These are phyloP conservation scores for Siniperca knerii DNA, from an alignment of 2,113 vertebrate genomes.

Conservation along the genomic window DNA sequence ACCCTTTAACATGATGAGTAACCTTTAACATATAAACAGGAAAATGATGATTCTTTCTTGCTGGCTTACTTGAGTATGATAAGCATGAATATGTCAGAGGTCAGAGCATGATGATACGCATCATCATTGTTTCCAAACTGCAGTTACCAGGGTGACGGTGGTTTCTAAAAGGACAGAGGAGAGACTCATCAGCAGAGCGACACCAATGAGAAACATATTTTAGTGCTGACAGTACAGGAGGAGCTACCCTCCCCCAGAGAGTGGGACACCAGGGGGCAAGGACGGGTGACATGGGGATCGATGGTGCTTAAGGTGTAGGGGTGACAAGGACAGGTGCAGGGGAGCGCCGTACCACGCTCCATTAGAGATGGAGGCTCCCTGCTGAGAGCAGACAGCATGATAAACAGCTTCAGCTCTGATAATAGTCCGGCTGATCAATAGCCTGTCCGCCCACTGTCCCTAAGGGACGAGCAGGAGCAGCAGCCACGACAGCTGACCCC, in stretches of 20 bases:
- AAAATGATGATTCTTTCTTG: neutral
- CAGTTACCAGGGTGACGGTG: constrained; percentile 37
- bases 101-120: constrained; percentile 21
- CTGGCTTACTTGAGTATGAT: neutral
- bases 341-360: constrained; percentile 71
- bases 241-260: constrained; percentile 60
- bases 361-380: constrained; percentile 80
- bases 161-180: constrained; percentile 48
- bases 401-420: constrained; percentile 85
- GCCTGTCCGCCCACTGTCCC: constrained; percentile 77
- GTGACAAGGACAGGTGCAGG: constrained; percentile 80
- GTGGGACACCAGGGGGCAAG: constrained; percentile 61
- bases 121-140: constrained; percentile 38
- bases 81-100: constrained; percentile 15
- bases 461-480: constrained; percentile 68
- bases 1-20: neutral
- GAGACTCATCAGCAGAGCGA: constrained; percentile 63
- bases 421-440: constrained; percentile 87
- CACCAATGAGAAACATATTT: constrained; percentile 65
- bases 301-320: constrained; percentile 75
- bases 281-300: constrained; percentile 71
- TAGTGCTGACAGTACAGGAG: constrained; percentile 58
- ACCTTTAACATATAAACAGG: neutral
- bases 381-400: constrained; percentile 82
- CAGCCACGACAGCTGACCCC: constrained; percentile 75